Conservation (phyloP, 2,888 invertebrate species). For the Pseudococcus longispinus region DNA sequence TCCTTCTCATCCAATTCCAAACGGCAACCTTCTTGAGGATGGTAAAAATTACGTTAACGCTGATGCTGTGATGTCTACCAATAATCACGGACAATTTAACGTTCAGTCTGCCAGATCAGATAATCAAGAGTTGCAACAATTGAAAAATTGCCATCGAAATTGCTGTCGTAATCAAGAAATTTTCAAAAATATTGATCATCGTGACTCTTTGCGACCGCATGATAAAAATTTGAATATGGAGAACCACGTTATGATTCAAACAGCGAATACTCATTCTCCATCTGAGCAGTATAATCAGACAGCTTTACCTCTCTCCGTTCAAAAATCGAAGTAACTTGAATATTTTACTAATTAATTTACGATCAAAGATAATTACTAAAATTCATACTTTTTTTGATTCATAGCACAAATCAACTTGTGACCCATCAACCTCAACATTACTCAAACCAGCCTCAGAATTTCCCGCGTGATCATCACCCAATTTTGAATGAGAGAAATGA, state of each 20-base stretch:
- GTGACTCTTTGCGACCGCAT: not conserved
- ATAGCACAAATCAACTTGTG: not conserved
- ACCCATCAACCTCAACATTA: not conserved
- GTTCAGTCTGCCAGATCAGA: not conserved
- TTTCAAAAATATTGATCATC: constrained; percentile 5
- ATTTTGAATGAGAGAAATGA: not conserved
- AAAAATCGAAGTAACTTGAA: not conserved
- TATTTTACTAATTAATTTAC: not conserved
- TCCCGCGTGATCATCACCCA: not conserved
- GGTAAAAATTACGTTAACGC: not conserved
- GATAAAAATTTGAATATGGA: not conserved
- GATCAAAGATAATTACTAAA: not conserved
- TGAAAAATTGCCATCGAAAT: not conserved
- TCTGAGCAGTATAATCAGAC: not conserved
- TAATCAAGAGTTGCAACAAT: not conserved
- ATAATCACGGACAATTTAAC: not conserved
- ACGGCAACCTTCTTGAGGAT: not conserved
- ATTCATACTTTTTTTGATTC: not conserved
- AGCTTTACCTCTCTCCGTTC: not conserved
- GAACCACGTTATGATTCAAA: not conserved
- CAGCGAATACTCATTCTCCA: not conserved
- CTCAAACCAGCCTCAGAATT: not conserved
- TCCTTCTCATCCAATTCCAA: not conserved
- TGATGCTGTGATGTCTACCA: not conserved
- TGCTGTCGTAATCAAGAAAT: not conserved